These are phyloP conservation scores for Phalanger gymnotis DNA, from an alignment of 2,797 vertebrate genomes.

Conservation along the genomic window DNA sequence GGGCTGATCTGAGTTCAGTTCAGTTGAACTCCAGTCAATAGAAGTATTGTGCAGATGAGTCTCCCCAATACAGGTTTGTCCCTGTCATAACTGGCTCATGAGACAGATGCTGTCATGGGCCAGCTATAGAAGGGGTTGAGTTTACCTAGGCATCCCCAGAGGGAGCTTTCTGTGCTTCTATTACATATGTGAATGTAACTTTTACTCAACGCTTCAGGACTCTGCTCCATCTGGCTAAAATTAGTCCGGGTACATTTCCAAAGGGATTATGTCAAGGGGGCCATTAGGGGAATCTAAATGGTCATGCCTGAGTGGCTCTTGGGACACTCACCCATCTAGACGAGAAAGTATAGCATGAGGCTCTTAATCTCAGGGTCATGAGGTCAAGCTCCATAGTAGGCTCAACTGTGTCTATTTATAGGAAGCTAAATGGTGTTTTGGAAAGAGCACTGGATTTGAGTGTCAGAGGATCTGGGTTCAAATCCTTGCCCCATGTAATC, in stretches of 20 bases:
- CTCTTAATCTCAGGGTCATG: neutral
- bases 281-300: neutral
- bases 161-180: neutral
- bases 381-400: neutral
- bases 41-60: neutral
- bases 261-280: constrained; percentile 1
- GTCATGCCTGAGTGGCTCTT: neutral
- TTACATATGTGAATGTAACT: neutral
- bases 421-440: neutral
- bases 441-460: neutral
- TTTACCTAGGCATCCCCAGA: neutral
- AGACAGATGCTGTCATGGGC: neutral
- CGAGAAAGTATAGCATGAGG: neutral
- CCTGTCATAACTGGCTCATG: neutral
- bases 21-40: neutral
- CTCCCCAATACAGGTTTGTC: neutral
- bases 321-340: neutral
- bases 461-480: neutral
- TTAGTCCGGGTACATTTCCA: neutral
- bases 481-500: neutral
- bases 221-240: neutral
- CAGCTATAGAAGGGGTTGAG: neutral
- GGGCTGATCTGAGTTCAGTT: neutral
- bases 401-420: neutral
- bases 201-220: neutral